These are phyloP conservation scores for Zelleria hepariella DNA, from an alignment of 2,888 invertebrate species.

Conservation along the genomic window DNA sequence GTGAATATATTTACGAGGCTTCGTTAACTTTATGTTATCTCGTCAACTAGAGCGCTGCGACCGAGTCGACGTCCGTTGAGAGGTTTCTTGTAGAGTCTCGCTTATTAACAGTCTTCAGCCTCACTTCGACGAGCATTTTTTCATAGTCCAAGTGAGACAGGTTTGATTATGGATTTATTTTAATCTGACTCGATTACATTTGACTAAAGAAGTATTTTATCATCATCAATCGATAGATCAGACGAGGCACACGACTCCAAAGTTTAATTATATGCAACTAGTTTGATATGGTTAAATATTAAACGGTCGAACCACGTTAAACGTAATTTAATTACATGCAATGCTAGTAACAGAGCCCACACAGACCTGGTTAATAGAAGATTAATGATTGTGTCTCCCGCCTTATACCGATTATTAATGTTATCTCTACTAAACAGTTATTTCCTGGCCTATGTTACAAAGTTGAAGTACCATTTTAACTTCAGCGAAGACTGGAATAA, in stretches of 20 bases:
- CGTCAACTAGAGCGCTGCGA: constrained; percentile 51
- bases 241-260: constrained; percentile 19
- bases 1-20: constrained; percentile 59
- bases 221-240: too few relatives aligned
- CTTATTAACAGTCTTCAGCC: not conserved
- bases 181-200: too few relatives aligned
- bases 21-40: constrained; percentile 66
- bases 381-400: constrained; percentile 48
- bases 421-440: not conserved
- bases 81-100: not conserved
- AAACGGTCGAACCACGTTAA: constrained; percentile 38
- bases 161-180: too few relatives aligned
- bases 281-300: constrained; percentile 52
- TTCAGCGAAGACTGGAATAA: not conserved
- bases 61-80: constrained; percentile 29
- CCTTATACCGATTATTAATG: constrained; percentile 7
- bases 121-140: not conserved
- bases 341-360: constrained; percentile 56
- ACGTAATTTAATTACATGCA: constrained; percentile 62
- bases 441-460: not conserved
- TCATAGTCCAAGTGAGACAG: too few relatives aligned
- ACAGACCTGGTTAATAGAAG: constrained; percentile 54
- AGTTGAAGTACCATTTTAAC: not conserved
- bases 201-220: too few relatives aligned
- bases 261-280: constrained; percentile 33